Evolutionary conservation across 2,113 vertebrate genomes (phyloP), one percentile per base, ranked within the genome.

Genomic region (Aleadryas rufinucha): DNA sequence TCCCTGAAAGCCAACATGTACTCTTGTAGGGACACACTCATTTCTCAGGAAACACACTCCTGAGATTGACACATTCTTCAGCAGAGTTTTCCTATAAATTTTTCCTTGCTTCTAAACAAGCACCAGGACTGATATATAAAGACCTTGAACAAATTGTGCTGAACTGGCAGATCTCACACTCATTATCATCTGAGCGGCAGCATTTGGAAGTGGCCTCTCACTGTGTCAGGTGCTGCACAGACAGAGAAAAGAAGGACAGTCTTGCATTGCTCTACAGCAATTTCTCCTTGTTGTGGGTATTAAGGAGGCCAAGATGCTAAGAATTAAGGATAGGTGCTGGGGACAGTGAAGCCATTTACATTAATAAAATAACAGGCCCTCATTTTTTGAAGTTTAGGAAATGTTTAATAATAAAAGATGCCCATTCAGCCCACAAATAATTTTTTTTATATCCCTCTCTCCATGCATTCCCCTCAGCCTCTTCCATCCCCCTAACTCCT

Each of bases 381-480:
- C 2, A 10, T 10, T 45, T 78, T 59, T 50, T 59, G 15, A 90
- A 64, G 8, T 72, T 59, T 41, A 61, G 19, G 4, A 72, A 65
- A 56, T 17, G 0, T 66, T 90, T 68, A 63, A 64, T 21, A 75
- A 64, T 9, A 84, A 27, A 85, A 72, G 9, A 37, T 26, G 5
- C 3, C 15, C 60, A 37, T 31, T n/a, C 3, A 49, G 4, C 8
- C 10, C 30, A 59, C 28, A 56, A 33, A 59, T 23, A 44, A 30
- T 5, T n/a, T 57, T 70, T 49, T 57, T 27, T 16, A 24, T 27
- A 59, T 26, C 7, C 3, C n/a, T 49, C 13, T 22, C 37, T 53
- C 17, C 15, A 35, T 50, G 10, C 0, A 1, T 49, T 16, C 13
- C 5, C 10, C 4, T 5, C 1, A 0, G 6, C 12, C 12, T 47